These are phyloP conservation scores for Erpornis zantholeuca DNA, from an alignment of 2,113 vertebrate species.

Conservation along the genomic window DNA sequence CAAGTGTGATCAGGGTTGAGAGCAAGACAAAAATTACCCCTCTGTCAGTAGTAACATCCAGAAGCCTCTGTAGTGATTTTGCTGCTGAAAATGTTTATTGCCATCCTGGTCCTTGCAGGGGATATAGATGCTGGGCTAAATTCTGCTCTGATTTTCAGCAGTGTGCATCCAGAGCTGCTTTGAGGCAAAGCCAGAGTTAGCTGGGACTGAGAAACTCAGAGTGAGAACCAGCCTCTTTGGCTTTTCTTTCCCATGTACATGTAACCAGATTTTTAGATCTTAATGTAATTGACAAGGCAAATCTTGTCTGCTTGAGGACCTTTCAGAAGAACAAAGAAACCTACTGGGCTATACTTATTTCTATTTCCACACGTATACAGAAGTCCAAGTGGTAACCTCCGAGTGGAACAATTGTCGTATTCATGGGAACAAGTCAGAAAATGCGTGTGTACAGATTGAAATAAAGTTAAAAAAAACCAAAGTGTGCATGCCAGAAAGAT, in stretches of 20 bases:
- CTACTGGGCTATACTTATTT: not conserved
- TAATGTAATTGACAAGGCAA: not conserved
- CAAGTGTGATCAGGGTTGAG: constrained; percentile 29
- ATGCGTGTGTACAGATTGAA: not conserved
- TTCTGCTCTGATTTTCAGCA: constrained; percentile 10
- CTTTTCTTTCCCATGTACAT: constrained; percentile 31
- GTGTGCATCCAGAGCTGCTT: not conserved
- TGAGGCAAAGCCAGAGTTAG: not conserved
- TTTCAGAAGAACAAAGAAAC: not conserved
- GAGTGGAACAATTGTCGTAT: rapidly evolving
- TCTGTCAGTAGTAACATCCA: constrained; percentile 49
- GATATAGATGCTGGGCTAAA: constrained; percentile 34
- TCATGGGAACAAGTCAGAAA: not conserved
- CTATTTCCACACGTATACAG: not conserved
- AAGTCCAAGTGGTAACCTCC: not conserved
- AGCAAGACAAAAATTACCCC: constrained; percentile 48
- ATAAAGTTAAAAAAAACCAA: not conserved
- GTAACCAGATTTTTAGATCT: not conserved
- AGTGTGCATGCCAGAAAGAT: not conserved
- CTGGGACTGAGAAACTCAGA: not conserved
- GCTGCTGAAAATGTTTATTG: constrained; percentile 15
- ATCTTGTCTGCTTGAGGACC: not conserved
- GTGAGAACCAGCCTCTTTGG: not conserved
- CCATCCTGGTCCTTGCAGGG: not conserved
- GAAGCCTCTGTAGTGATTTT: constrained; percentile 8